Percentiles rank a stretch among this genome's conserved stretches.
Conservation (phyloP, 2,113 vertebrate genomes). For the Lucifuga dentata region DNA sequence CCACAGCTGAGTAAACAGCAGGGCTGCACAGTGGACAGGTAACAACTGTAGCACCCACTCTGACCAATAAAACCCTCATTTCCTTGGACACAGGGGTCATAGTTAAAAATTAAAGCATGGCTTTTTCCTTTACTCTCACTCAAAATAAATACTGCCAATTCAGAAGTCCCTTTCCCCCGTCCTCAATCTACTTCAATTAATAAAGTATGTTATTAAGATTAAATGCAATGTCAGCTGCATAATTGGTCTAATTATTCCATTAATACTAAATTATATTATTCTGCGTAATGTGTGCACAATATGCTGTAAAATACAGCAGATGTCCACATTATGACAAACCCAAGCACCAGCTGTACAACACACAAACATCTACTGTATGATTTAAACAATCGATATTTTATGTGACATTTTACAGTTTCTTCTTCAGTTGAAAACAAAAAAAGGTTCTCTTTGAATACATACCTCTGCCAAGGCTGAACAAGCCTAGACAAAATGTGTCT, state of each 20-base stretch:
- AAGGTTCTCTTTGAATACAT: too few species aligned
- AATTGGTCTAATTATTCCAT: conserved; percentile 20
- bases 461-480: neutral
- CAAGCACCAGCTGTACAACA: neutral
- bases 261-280: conserved; percentile 5
- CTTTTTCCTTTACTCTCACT: neutral
- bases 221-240: conserved; percentile 2
- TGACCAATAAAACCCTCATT: conserved; percentile 50
- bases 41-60: conserved; percentile 46
- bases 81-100: conserved; percentile 8
- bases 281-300: neutral
- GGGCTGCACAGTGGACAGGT: conserved; percentile 74
- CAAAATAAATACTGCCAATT: neutral
- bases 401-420: neutral
- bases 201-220: neutral
- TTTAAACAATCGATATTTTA: neutral
- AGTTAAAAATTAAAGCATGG: neutral
- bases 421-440: neutral
- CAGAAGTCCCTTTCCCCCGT: neutral
- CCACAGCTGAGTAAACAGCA: conserved; percentile 86
- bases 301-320: neutral
- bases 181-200: conserved; percentile 10
- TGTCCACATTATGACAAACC: neutral
- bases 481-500: too few species aligned
- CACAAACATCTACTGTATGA: neutral